These are phyloP conservation scores for Telenomus remus DNA, from an alignment of 1,140 invertebrate species.

Conservation along the genomic window DNA sequence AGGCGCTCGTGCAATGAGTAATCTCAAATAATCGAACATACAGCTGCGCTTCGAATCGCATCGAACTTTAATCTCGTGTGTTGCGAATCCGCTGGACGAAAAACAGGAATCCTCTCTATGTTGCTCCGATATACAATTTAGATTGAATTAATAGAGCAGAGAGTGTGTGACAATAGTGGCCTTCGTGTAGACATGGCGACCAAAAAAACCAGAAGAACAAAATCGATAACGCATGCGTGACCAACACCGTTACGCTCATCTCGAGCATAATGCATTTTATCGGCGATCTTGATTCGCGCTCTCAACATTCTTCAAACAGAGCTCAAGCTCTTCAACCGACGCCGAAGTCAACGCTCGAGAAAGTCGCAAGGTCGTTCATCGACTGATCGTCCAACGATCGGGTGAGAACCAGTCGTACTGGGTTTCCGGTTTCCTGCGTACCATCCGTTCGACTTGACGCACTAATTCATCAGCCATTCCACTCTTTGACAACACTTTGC, in stretches of 20 bases:
- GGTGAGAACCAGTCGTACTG: conserved; percentile 52
- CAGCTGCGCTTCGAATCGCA: conserved; percentile 37
- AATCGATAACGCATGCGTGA: conserved; percentile 47
- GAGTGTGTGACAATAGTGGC: neutral
- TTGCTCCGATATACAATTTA: neutral
- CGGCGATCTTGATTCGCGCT: conserved; percentile 50
- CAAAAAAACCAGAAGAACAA: conserved; percentile 3
- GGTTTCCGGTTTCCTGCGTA: conserved; percentile 58
- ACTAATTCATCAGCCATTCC: conserved; percentile 45
- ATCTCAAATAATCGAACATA: conserved; percentile 43
- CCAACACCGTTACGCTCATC: conserved; percentile 52
- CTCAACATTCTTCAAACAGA: conserved; percentile 55
- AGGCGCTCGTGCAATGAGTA: conserved; percentile 7
- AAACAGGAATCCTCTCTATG: neutral
- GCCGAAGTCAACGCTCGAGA: conserved; percentile 58
- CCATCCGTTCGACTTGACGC: conserved; percentile 44
- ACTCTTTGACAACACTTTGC: conserved; percentile 33
- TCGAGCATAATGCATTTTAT: conserved; percentile 49
- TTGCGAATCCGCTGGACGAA: neutral
- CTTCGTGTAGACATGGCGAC: neutral
- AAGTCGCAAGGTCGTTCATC: conserved; percentile 64
- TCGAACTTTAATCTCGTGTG: conserved; percentile 34
- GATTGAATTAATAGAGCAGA: conserved; percentile 16
- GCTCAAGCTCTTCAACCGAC: conserved; percentile 25
- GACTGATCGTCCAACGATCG: conserved; percentile 59